A percentile compares a stretch with the other conserved stretches of the same genome.
These are phyloP conservation scores for Epizoanthus scotinus DNA, from an alignment of 92 coral and sea anemone species.

Conservation along the genomic window DNA sequence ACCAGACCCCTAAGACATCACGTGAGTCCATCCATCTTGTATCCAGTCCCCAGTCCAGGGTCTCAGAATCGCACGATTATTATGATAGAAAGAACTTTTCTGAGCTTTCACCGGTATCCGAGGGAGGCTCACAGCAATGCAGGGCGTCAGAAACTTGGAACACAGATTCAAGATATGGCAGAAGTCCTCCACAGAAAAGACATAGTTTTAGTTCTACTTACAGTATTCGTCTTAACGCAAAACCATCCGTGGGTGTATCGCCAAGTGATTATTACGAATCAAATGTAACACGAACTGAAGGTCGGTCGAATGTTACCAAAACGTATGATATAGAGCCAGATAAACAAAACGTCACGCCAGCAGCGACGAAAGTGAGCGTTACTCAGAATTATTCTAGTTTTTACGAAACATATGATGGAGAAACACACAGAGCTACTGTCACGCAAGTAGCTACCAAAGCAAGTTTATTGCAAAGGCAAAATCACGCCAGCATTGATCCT, in stretches of 20 bases:
- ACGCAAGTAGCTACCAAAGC: neutral
- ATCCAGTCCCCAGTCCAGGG: conserved; percentile 11
- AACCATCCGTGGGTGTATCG: neutral
- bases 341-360: neutral
- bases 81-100: conserved; percentile 16
- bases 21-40: conserved; percentile 32
- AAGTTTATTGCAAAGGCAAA: conserved; percentile 19
- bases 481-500: neutral
- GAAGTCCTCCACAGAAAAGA: neutral
- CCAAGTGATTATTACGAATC: neutral
- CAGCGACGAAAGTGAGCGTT: neutral
- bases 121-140: conserved; percentile 2
- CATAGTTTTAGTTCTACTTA: conserved; percentile 21
- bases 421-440: neutral
- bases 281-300: neutral
- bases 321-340: neutral
- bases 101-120: conserved; percentile 32
- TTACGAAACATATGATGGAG: neutral
- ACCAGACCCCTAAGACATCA: conserved; percentile 42
- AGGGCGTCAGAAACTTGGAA: neutral
- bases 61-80: conserved; percentile 20
- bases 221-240: conserved; percentile 13
- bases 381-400: conserved; percentile 6
- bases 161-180: conserved; percentile 3
- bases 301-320: neutral